Percentiles rank a stretch among this genome's conserved stretches.
Evolutionary conservation across 1,140 invertebrate genomes (phyloP).

Genomic region (Holcopasites calliopsidis): DNA sequence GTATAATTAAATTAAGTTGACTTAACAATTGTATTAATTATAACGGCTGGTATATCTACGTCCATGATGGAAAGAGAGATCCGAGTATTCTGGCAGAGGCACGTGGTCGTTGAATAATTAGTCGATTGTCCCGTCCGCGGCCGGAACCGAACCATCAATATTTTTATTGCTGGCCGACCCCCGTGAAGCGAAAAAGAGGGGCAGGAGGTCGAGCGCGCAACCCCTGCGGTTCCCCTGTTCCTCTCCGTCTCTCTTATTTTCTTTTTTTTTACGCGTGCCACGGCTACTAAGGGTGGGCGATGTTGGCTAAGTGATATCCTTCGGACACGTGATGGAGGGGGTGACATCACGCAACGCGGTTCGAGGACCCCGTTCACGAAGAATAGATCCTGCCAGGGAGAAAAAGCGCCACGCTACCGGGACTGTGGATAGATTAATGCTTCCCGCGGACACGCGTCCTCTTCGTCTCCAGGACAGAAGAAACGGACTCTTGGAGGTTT

Average conservation of each 20-base stretch:
- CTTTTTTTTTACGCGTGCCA: slow-evolving; percentile 59
- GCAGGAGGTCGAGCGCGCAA: slow-evolving; percentile 31
- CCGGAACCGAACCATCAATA: slow-evolving; percentile 73
- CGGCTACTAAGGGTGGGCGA: slow-evolving; percentile 47
- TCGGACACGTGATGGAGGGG: slow-evolving; percentile 37
- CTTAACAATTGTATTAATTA: too few relatives aligned
- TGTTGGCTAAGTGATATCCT: slow-evolving; percentile 65
- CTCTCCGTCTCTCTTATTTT: neutral
- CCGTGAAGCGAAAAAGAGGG: slow-evolving; percentile 49
- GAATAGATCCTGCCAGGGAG: slow-evolving; percentile 52
- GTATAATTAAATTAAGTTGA: too few relatives aligned
- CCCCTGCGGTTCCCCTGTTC: slow-evolving; percentile 54
- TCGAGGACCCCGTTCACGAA: slow-evolving; percentile 40
- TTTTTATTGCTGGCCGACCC: slow-evolving; percentile 67
- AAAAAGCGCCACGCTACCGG: slow-evolving; percentile 40
- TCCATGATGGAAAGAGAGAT: slow-evolving; percentile 27
- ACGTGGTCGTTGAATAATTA: slow-evolving; percentile 72
- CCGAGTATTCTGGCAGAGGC: slow-evolving; percentile 54
- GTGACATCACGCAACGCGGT: slow-evolving; percentile 31
- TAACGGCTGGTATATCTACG: too few relatives aligned
- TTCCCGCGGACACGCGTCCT: slow-evolving; percentile 6
- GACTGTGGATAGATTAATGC: slow-evolving; percentile 50
- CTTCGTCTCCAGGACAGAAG: neutral
- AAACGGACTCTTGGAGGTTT: neutral
- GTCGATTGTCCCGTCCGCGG: slow-evolving; percentile 69